Base-by-base conservation (phyloP, 2,888 invertebrate species). In the Tethea ocularis region DNA sequence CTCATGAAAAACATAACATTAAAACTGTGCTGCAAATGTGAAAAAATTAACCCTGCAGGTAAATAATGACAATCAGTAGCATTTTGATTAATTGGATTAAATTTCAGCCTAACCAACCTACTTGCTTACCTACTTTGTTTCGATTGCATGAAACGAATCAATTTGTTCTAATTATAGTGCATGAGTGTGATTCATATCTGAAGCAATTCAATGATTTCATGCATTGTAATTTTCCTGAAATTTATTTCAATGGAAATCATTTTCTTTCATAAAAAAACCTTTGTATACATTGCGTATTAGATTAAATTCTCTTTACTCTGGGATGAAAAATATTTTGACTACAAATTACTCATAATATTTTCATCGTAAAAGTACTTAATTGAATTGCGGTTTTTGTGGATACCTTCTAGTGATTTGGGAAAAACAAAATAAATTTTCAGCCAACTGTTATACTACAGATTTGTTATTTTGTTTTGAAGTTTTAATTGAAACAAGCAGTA, bases 381-480 rank as follows among this genome's bases (percentile, higher is more conserved):
- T 79, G 74, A 77, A 78, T 74, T 77, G 80, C 67, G 83, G 78
- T 80, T 71, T 71, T 70, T 62, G 74, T 61, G 72, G 74, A 68
- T 67, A 72, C 67, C 74, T 67, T 71, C 78, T 13, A 74, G 65
- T 77, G 78, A 62, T 60, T 75, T 77, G 74, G 67, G 71, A 78
- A 77, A 78, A 20, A 17, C 17, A 17, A n/a, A 8, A 46, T 46
- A 46, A 41, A 17, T 10, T 41, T 41, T 17, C 41, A 46, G 41
- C 0, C 17, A n/a, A n/a, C 41, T 15, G 10, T 36, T 1, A 4
- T 4, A 24, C 2, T 24, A 24, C 24, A 24, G 5, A 4, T 24
- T 24, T 24, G 5, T 24, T 4, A 24, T 4, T 24, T 26, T 26
- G n/a, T n/a, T 26, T 26, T 26, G 0, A 26, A 26, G 5, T 0